Percentiles rank a stretch among this genome's conserved stretches.
Conservation (phyloP, 2,888 invertebrate species). For the Copidosoma aretas region DNA sequence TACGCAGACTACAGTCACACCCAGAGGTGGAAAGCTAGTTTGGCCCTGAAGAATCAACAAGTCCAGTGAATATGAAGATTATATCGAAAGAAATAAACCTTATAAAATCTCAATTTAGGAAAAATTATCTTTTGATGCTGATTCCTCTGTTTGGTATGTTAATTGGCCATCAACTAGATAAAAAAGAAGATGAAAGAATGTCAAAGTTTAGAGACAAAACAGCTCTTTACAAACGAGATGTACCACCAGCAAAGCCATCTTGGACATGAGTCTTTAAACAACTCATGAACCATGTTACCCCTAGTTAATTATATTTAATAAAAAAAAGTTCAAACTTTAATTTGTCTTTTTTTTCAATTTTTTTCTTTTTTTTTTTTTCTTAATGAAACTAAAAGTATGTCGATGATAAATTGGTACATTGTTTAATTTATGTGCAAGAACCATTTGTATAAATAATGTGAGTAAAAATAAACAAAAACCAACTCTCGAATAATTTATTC, state of each 20-base stretch:
- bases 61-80: slow-evolving; percentile 23
- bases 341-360: too few species aligned
- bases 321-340: too few species aligned
- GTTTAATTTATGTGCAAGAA: too few species aligned
- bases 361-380: slow-evolving; percentile 7
- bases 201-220: slow-evolving; percentile 80
- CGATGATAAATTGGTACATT: too few species aligned
- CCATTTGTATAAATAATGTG: too few species aligned
- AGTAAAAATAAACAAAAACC: neutral
- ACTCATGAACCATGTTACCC: slow-evolving; percentile 1
- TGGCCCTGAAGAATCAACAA: slow-evolving; percentile 46
- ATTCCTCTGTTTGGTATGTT: slow-evolving; percentile 68
- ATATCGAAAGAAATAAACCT: slow-evolving; percentile 26
- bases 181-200: slow-evolving; percentile 76
- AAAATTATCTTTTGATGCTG: slow-evolving; percentile 64
- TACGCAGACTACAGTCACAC: slow-evolving; percentile 78
- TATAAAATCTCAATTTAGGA: slow-evolving; percentile 62
- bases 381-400: too few species aligned
- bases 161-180: slow-evolving; percentile 73
- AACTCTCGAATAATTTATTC: slow-evolving; percentile 5
- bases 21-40: slow-evolving; percentile 72
- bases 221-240: slow-evolving; percentile 74
- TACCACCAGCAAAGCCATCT: slow-evolving; percentile 73
- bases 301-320: slow-evolving; percentile 28
- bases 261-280: slow-evolving; percentile 64